phyloP scores from a whole-genome alignment of 2,113 vertebrate species.

The Hippocampus abdominalis region DNA sequence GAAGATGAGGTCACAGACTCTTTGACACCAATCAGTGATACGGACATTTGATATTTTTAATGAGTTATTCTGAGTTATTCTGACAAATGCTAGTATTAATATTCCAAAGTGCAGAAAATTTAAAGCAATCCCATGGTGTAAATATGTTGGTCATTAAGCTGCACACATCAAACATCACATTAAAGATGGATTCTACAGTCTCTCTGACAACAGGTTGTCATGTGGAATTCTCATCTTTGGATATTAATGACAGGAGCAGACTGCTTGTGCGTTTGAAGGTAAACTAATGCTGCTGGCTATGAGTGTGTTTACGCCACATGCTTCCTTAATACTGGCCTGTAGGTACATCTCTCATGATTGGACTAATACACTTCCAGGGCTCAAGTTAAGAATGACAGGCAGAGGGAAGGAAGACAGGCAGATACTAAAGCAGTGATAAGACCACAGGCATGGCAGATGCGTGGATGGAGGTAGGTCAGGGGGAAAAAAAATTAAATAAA shows the following conservation, averaged over 20 bases:
- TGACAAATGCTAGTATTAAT: background rate
- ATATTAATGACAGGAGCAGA: slow-evolving; percentile 20
- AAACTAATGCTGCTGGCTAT: slow-evolving; percentile 36
- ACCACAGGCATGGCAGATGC: slow-evolving; percentile 9
- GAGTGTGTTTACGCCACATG: slow-evolving; percentile 44
- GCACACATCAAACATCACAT: slow-evolving; percentile 13
- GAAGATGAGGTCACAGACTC: background rate
- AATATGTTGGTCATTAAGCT: background rate
- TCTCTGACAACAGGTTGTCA: slow-evolving; percentile 7
- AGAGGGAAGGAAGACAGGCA: slow-evolving; percentile 25
- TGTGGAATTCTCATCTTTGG: slow-evolving; percentile 18
- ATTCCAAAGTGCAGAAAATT: background rate
- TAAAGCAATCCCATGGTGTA: background rate
- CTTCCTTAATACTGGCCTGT: slow-evolving; percentile 35
- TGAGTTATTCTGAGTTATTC: background rate
- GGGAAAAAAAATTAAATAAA: background rate
- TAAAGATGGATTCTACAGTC: background rate
- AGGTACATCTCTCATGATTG: slow-evolving; percentile 19
- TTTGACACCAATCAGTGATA: background rate
- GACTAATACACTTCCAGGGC: slow-evolving; percentile 16
- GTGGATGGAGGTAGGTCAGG: slow-evolving; percentile 19
- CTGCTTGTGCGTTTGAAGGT: slow-evolving; percentile 32
- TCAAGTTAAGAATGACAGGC: slow-evolving; percentile 21
- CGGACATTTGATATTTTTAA: background rate
- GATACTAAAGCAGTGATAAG: slow-evolving; percentile 31